Percentiles rank a stretch among this genome's conserved stretches.
Evolutionary conservation across 2,888 invertebrate genomes (phyloP).

Genomic region (Megamerina dolium): DNA sequence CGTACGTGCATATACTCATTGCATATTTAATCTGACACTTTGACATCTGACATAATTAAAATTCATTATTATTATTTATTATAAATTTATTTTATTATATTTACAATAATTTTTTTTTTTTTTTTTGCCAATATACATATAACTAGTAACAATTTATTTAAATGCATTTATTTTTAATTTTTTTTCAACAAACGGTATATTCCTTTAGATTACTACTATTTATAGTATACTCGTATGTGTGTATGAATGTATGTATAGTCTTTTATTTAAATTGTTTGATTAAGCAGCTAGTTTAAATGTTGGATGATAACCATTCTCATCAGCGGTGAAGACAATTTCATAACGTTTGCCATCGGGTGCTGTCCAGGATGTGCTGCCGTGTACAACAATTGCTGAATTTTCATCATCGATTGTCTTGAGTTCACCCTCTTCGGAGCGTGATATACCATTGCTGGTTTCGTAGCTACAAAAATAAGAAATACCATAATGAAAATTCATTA

Average conservation of each 20-base stretch:
- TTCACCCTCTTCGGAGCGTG: slow-evolving; percentile 46
- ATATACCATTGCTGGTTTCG: slow-evolving; percentile 51
- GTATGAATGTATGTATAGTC: not conserved
- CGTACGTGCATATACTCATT: no score
- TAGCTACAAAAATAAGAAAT: slow-evolving; percentile 35
- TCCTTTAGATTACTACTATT: not conserved
- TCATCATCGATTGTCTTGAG: slow-evolving; percentile 42
- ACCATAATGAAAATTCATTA: no score
- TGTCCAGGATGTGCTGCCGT: slow-evolving; percentile 57
- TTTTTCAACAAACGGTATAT: not conserved
- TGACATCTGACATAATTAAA: no score
- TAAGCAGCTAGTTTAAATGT: slow-evolving; percentile 35
- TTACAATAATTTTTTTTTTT: no score
- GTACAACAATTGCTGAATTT: slow-evolving; percentile 55
- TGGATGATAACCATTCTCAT: slow-evolving; percentile 55
- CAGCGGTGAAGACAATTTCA: slow-evolving; percentile 51
- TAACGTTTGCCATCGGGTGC: slow-evolving; percentile 52
- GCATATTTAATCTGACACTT: no score
- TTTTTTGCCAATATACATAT: no score
- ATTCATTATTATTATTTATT: no score
- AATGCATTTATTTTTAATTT: not conserved
- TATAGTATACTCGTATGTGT: not conserved
- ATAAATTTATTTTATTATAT: no score
- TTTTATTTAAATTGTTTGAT: slow-evolving; percentile 1
- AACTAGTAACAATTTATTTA: no score